phyloP scores from a whole-genome alignment of 2,797 vertebrate species.

The Acipenser oxyrinchus region DNA sequence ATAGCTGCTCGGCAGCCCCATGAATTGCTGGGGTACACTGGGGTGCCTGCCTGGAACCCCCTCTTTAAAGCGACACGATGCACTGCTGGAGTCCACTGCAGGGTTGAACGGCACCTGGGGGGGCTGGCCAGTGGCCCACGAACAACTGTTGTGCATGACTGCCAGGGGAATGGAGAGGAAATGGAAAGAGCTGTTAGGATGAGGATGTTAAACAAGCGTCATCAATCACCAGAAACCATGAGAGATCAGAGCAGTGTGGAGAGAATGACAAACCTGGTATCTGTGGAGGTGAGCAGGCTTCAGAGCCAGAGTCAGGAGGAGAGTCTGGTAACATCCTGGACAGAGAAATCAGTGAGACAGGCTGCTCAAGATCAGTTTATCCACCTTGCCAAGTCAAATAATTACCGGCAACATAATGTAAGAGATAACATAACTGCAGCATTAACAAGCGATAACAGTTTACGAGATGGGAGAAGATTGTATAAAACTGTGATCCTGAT shows the following conservation, averaged over 20 bases:
- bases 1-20: conserved; percentile 24
- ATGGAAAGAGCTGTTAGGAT: background rate
- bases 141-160: conserved; percentile 40
- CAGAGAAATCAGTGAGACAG: conserved; percentile 1
- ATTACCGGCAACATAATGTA: too few relatives aligned
- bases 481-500: too few relatives aligned
- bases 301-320: conserved; percentile 80
- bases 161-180: conserved; percentile 5
- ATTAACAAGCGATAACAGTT: too few relatives aligned
- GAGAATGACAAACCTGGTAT: conserved; percentile 54
- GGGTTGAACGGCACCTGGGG: conserved; percentile 17
- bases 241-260: background rate
- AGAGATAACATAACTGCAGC: too few relatives aligned
- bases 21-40: conserved; percentile 23
- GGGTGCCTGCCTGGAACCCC: conserved; percentile 6
- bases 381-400: too few relatives aligned
- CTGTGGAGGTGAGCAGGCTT: conserved; percentile 70
- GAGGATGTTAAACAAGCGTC: background rate
- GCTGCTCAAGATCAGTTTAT: too few relatives aligned
- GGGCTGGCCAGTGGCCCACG: conserved; percentile 27
- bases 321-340: conserved; percentile 78
- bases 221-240: background rate
- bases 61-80: conserved; percentile 41
- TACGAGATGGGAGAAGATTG: too few relatives aligned
- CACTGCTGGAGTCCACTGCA: conserved; percentile 7